These are phyloP conservation scores for Heliothis peltigera DNA, from an alignment of 2,888 invertebrate genomes.

Conservation along the genomic window DNA sequence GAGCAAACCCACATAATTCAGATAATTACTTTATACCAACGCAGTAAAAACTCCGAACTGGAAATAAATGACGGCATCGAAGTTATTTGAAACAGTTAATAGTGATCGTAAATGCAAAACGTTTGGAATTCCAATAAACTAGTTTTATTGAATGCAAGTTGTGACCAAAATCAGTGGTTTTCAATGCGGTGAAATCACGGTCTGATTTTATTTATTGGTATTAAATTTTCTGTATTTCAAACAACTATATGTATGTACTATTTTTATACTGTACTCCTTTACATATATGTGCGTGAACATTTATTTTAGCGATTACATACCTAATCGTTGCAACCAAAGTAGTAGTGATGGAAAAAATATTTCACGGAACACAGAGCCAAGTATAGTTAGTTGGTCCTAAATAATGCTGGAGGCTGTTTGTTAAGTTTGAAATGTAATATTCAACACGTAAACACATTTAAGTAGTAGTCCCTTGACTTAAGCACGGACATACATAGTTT, in stretches of 20 bases:
- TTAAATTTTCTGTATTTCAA: neutral
- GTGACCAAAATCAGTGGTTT: constrained; percentile 22
- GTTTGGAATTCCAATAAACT: constrained; percentile 46
- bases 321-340: no score
- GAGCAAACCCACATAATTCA: constrained; percentile 45
- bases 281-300: no score
- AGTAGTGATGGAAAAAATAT: no score
- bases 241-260: neutral
- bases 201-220: neutral
- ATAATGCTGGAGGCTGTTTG: no score
- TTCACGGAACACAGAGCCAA: no score
- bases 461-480: neutral
- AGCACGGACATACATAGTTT: neutral
- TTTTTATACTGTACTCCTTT: no score
- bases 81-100: constrained; percentile 51
- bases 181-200: constrained; percentile 7
- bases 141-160: constrained; percentile 43
- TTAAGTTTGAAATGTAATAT: no score
- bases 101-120: constrained; percentile 50
- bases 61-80: constrained; percentile 43
- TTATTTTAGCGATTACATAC: no score
- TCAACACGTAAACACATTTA: neutral
- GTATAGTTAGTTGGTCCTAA: no score
- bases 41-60: constrained; percentile 44
- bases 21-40: constrained; percentile 50